Conservation (phyloP, 2,113 vertebrate genomes). For the Thunnus thynnus region DNA sequence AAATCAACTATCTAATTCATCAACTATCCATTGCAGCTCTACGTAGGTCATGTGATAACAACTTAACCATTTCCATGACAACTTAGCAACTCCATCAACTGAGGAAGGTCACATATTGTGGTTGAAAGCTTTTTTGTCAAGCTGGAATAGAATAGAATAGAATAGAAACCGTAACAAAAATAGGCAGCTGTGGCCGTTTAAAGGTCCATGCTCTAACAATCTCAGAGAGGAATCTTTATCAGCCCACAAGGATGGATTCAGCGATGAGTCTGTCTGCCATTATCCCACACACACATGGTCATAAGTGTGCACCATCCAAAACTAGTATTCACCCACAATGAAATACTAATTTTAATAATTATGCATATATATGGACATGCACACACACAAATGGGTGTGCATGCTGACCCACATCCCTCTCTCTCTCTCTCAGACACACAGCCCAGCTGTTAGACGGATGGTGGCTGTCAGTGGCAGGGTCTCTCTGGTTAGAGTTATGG, state of each 20-base stretch:
- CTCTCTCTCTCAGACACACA: constrained; percentile 26
- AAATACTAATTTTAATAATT: constrained; percentile 6
- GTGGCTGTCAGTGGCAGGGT: constrained; percentile 54
- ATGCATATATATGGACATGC: constrained; percentile 5
- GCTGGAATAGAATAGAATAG: neutral
- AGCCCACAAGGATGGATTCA: constrained; percentile 13
- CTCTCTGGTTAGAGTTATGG: constrained; percentile 67
- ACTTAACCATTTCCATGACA: neutral
- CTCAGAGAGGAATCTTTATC: neutral
- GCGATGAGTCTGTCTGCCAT: neutral
- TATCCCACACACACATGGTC: neutral
- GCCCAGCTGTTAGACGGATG: constrained; percentile 63
- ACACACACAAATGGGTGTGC: neutral
- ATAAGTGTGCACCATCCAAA: neutral
- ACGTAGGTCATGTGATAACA: neutral
- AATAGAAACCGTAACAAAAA: neutral
- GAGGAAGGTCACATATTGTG: neutral
- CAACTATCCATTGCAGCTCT: too few relatives aligned
- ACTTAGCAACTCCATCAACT: neutral
- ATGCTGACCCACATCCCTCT: neutral
- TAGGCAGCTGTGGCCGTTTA: neutral
- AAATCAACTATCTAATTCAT: too few relatives aligned
- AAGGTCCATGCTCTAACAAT: neutral
- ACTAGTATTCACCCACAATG: neutral
- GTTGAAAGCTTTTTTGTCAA: too few relatives aligned